Base-by-base conservation (phyloP, 2,888 invertebrate genomes). In the Dilophus febrilis region DNA sequence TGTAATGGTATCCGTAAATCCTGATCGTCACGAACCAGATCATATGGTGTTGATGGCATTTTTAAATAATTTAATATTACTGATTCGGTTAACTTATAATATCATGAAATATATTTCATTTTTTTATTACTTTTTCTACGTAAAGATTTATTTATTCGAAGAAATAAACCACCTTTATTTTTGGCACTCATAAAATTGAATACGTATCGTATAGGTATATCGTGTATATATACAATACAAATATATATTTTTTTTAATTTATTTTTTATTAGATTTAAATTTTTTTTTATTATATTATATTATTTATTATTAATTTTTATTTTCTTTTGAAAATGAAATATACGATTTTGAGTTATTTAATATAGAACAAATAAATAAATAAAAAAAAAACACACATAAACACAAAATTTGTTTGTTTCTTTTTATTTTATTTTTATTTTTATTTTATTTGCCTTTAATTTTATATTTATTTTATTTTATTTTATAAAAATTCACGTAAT, bases 1-100 rank as follows among this genome's bases (percentile, higher is more conserved):
- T 95, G 91, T 49, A 95, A 67, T n/a, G 95, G 94, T 57, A 95
- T 88, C 57, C 91, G 74, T 46, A 86, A 82, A 64, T 97, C 95
- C 64, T 84, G 90, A 56, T 94, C 92, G 65, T 95, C 95, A 52
- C 87, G 84, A 56, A 97, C 94, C 65, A 92, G 72, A 66, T 94
- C 86, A 70, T 95, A 95, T 51, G 71, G 68, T 64, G 82, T 84
- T 55, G 85, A 82, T 59, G 85, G 83, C 85, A 86, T 86, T 64
- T 72, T 78, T 47, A 59, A 54, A 53, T 58, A 60, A 54, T 60
- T 61, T 50, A 60, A 53, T 57, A 61, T 55, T 55, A 61, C 60
- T 56, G 61, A 61, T 57, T 61, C 61, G 51, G 61, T 61, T 58
- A 60, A 60, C 56, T 60, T 59, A 51, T 58, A 59, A 53, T 61